Base-by-base conservation (phyloP, 1,140 invertebrate genomes). In the Listronotus oregonensis region DNA sequence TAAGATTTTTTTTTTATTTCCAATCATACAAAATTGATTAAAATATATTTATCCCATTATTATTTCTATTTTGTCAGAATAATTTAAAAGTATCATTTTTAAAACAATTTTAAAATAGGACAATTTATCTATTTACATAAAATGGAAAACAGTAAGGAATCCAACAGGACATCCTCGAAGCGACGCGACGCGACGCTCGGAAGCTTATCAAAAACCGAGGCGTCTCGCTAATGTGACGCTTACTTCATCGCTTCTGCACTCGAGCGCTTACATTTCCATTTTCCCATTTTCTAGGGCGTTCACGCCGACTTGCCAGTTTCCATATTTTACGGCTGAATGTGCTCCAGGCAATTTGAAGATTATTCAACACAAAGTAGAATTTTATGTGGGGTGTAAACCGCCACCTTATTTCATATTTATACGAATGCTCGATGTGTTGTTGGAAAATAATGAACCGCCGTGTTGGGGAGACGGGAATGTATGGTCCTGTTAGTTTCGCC, bases 341-440 rank as follows among this genome's bases (percentile, higher is more conserved):
- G 74, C 75, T 72, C 72, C 67, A 64, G 73, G 71, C 74, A 76
- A 75, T 75, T 77, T 75, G 74, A 76, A 77, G 75, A 77, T 77
- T 77, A 75, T 77, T 77, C 75, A 77, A 76, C 75, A 73, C 74
- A 74, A 75, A 77, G 70, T 75, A 70, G 72, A 73, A 61, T 74
- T 74, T 75, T 74, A 75, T 75, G 72, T 70, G 58, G 64, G 73
- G 63, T 67, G 69, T 74, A 71, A 72, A 74, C 68, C 71, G 71
- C 59, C 74, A 74, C 73, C 71, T 74, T 74, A 76, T 74, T 71
- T 68, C 66, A 73, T 76, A 76, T 76, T 75, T 75, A 74, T 74
- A 71, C 67, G 67, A 67, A 64, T 68, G 71, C 60, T 72, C 68
- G 34, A 37, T 37, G 34, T 37, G 8, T 37, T 69, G 71, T 54